Percentiles rank a stretch among this genome's conserved stretches.
phyloP scores from a whole-genome alignment of 1,140 invertebrate genomes.

The Ceratoteleas bidentatus region DNA sequence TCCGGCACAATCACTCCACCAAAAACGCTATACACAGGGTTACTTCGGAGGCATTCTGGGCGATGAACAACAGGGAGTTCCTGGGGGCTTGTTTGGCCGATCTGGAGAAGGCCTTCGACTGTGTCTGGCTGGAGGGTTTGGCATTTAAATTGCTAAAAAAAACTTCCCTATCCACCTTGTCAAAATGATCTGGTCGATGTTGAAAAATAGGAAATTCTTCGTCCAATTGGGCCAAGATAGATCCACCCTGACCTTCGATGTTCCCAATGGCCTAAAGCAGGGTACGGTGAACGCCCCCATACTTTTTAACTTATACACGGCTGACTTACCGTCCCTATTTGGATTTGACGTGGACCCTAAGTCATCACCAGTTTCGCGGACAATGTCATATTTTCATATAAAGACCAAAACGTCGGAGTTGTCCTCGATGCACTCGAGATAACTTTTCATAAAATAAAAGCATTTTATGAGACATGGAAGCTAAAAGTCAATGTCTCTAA shows the following conservation, averaged over 20 bases:
- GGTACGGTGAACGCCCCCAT: constrained; percentile 4
- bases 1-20: constrained; percentile 10
- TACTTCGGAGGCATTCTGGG: constrained; percentile 7
- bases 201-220: constrained; percentile 14
- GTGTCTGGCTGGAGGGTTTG: neutral
- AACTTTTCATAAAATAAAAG: constrained; percentile 7
- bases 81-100: neutral
- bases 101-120: constrained; percentile 22
- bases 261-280: constrained; percentile 36
- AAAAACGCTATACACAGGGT: constrained; percentile 3
- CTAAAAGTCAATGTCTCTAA: neutral
- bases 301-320: no score
- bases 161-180: constrained; percentile 4
- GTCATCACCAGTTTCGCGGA: constrained; percentile 39
- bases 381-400: constrained; percentile 33
- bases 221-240: neutral
- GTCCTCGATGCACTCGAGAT: neutral
- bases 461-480: neutral
- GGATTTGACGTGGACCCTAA: no score
- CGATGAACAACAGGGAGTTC: constrained; percentile 6
- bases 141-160: constrained; percentile 6
- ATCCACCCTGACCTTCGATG: constrained; percentile 13
- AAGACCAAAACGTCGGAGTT: constrained; percentile 11
- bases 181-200: constrained; percentile 17
- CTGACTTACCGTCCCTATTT: no score